These are phyloP conservation scores for Brienomyrus longianalis DNA, from an alignment of 2,113 vertebrate species.

Conservation along the genomic window DNA sequence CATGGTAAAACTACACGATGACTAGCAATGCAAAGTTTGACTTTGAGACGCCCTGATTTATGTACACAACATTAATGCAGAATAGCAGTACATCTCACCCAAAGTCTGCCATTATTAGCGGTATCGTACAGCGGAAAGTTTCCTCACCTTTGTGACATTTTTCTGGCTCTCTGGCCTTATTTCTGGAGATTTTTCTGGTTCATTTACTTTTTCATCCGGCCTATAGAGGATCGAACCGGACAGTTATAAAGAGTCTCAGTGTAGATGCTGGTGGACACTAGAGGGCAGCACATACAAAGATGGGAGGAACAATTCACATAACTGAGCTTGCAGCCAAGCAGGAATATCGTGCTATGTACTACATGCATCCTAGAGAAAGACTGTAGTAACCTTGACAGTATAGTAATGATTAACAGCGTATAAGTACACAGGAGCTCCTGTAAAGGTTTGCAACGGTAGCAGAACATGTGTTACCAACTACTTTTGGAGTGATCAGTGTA, in stretches of 20 bases:
- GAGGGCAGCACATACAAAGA: slow-evolving; percentile 30
- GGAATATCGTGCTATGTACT: neutral
- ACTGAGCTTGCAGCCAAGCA: neutral
- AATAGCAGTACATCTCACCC: neutral
- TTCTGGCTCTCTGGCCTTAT: neutral
- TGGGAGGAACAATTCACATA: neutral
- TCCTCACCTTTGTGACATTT: neutral
- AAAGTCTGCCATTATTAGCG: neutral
- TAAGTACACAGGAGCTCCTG: neutral
- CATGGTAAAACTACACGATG: too few relatives aligned
- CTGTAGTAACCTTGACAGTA: neutral
- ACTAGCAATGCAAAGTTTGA: too few relatives aligned
- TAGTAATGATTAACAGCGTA: neutral
- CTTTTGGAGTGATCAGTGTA: neutral
- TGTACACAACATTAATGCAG: neutral
- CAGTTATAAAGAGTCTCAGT: neutral
- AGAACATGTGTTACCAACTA: neutral
- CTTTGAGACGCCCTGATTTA: neutral
- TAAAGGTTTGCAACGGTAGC: neutral
- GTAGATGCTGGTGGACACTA: slow-evolving; percentile 27
- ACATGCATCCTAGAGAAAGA: neutral
- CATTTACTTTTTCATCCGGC: slow-evolving; percentile 35
- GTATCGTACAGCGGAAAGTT: neutral
- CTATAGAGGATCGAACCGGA: slow-evolving; percentile 27
- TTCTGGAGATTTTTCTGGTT: slow-evolving; percentile 24